Conservation (phyloP, 2,797 vertebrate genomes). For the Borostomias antarcticus region DNA sequence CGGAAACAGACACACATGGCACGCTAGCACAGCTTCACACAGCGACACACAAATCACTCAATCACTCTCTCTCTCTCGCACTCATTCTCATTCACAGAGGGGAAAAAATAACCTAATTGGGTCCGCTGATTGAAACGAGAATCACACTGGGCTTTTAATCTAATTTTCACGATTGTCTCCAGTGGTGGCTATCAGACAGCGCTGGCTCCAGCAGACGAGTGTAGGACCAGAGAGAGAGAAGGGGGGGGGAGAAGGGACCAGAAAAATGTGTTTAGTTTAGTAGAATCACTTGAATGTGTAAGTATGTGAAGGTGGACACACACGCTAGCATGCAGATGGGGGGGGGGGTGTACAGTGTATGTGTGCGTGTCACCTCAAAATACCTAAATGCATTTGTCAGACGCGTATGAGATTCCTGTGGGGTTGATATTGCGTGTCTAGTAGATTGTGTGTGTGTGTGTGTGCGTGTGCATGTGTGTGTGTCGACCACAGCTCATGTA, state of each 20-base stretch:
- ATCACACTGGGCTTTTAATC: slow-evolving; percentile 50
- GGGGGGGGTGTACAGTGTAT: no score
- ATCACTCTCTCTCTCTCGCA: slow-evolving; percentile 15
- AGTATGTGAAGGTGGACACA: no score
- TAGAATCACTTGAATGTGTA: no score
- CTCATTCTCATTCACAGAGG: slow-evolving; percentile 30
- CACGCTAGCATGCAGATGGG: no score
- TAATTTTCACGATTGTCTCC: slow-evolving; percentile 61
- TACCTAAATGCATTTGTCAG: no score
- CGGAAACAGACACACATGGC: neutral
- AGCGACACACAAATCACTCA: neutral
- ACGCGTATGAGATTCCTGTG: slow-evolving; percentile 1
- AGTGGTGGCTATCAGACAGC: slow-evolving; percentile 59
- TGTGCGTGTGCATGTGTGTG: no score
- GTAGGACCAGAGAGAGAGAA: no score
- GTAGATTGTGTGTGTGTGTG: slow-evolving; percentile 24
- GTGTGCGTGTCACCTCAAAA: no score
- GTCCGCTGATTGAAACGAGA: slow-evolving; percentile 29
- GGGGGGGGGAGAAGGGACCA: no score
- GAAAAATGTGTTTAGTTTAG: no score
- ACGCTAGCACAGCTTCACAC: slow-evolving; percentile 20
- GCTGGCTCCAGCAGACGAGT: no score
- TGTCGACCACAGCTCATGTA: no score
- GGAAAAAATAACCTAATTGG: slow-evolving; percentile 55
- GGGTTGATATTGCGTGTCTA: slow-evolving; percentile 40